Base-by-base conservation (phyloP, 1,140 invertebrate genomes). In the Drosophila trapezifrons region DNA sequence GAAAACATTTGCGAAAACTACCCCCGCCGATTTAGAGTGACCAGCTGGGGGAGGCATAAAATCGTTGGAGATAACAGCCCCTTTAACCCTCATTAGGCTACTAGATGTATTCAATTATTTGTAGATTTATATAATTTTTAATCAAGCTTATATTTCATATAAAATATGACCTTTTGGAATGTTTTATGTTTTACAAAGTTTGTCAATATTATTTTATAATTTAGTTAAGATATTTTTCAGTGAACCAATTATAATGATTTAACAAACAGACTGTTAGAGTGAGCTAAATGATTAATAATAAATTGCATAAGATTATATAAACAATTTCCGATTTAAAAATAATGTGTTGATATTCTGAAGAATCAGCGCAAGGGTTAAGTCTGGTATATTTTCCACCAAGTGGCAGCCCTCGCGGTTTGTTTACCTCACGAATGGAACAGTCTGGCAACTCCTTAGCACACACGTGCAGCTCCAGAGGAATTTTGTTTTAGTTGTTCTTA, bases 391-490 rank as follows among this genome's bases (percentile, higher is more conserved):
- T 22, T 37, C 1, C 0, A 8, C 3, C 5, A 60, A 60, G 27
- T 63, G 71, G 25, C 76, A 40, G 3, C 67, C 17, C 27, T 20
- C 3, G 5, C 4, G 2, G 13, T 58, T 84, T 83, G 80, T 83
- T 83, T 83, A 83, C 80, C 42, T 63, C 65, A 27, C 20, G 15
- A 2, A 20, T 25, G 3, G 0, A 12, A 9, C 35, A 2, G 32
- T 79, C 56, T 79, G 80, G 80, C 66, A 77, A 56, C 43, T 29
- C 54, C 27, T 10, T 1, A 46, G 43, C 46, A 58, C 57, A 65
- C 82, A 85, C 82, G 82, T 85, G 82, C 60, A 52, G 32, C 40
- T 51, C 4, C 27, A 4, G 17, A 37, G 43, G 43, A 46, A 42
- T 38, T 55, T 60, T 47, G 37, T 35, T 67, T 52, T 12, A 46